A percentile compares a stretch with the other conserved stretches of the same genome.
phyloP scores from a whole-genome alignment of 2,797 vertebrate species.

The Mareca penelope region DNA sequence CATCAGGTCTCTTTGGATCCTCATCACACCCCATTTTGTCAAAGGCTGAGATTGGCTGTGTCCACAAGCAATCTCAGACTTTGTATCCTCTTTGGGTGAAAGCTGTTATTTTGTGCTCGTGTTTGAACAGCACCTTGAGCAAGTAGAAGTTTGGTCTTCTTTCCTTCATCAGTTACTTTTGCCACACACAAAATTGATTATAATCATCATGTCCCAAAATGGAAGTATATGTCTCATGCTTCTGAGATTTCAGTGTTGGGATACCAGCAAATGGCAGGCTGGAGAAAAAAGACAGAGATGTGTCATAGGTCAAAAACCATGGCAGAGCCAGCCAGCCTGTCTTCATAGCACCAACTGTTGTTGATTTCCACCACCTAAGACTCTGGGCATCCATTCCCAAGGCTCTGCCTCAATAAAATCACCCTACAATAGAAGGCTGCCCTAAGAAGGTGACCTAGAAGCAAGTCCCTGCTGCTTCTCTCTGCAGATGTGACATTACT shows the following conservation, averaged over 20 bases:
- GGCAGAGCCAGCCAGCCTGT: background rate
- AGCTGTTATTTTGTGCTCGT: background rate
- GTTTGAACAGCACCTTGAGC: background rate
- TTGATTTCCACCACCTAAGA: background rate
- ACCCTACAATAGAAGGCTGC: background rate
- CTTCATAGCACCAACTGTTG: background rate
- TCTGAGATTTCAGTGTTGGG: background rate
- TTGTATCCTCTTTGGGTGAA: background rate
- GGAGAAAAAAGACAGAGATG: background rate
- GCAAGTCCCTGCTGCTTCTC: background rate
- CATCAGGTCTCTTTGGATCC: background rate
- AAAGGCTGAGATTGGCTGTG: background rate
- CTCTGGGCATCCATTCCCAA: background rate
- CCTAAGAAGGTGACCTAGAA: background rate
- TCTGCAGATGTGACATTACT: conserved; percentile 70
- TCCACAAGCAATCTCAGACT: background rate
- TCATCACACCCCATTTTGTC: background rate
- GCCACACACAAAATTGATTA: background rate
- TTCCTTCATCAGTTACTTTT: background rate
- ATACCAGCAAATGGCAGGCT: background rate
- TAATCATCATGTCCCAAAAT: background rate
- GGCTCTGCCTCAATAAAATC: background rate
- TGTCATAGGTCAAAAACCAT: background rate
- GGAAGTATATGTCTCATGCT: background rate
- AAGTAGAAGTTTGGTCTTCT: background rate